phyloP scores from a whole-genome alignment of 2,888 invertebrate genomes.

The Lycaena phlaeas region DNA sequence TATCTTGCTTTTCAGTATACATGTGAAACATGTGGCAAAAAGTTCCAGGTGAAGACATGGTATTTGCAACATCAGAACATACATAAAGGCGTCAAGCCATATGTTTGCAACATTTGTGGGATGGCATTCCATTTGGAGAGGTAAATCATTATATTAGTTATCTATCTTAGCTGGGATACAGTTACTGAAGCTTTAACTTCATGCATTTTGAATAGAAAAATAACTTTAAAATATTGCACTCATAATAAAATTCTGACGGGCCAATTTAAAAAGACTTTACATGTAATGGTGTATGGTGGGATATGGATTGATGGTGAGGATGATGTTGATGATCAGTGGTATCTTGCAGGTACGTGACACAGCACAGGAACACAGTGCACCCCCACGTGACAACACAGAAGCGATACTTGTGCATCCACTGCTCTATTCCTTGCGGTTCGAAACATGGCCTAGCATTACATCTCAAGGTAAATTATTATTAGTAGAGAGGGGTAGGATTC shows the following conservation, averaged over 20 bases:
- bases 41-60: constrained; percentile 58
- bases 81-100: constrained; percentile 50
- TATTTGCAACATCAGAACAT: constrained; percentile 57
- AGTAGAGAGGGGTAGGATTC: too few relatives aligned
- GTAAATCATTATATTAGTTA: too few relatives aligned
- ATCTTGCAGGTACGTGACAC: constrained; percentile 65
- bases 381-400: constrained; percentile 47
- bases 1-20: constrained; percentile 33
- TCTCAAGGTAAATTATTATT: constrained; percentile 34
- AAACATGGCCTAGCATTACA: constrained; percentile 35
- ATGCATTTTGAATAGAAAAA: constrained; percentile 6
- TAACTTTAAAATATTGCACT: too few relatives aligned
- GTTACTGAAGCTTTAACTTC: too few relatives aligned
- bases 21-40: constrained; percentile 42
- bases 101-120: constrained; percentile 53
- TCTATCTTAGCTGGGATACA: too few relatives aligned
- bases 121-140: constrained; percentile 50
- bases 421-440: constrained; percentile 45
- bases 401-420: constrained; percentile 58
- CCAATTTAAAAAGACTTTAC: too few relatives aligned
- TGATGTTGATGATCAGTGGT: too few relatives aligned
- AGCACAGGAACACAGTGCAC: constrained; percentile 62
- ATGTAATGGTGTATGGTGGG: too few relatives aligned
- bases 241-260: too few relatives aligned
- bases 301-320: too few relatives aligned